phyloP scores from a whole-genome alignment of 2,797 vertebrate species.

The Pipistrellus kuhlii region DNA sequence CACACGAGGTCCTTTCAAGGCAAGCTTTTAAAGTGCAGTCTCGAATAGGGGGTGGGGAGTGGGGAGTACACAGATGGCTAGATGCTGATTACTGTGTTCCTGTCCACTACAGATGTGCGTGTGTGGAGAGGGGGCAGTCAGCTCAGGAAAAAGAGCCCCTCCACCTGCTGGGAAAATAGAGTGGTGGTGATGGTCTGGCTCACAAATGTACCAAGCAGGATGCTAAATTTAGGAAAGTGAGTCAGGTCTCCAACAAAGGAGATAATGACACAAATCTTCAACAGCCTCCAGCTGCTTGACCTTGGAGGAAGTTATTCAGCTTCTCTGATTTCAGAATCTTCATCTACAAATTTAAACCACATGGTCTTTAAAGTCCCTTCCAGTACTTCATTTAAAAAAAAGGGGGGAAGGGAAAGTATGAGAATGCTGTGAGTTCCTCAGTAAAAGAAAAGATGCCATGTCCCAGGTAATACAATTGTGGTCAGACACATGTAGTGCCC shows the following conservation, averaged over 20 bases:
- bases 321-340: slow-evolving; percentile 25
- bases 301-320: slow-evolving; percentile 7
- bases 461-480: background rate
- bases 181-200: background rate
- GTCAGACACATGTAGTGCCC: background rate
- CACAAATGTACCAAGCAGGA: background rate
- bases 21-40: slow-evolving; percentile 27
- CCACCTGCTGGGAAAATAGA: background rate
- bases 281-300: background rate
- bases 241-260: background rate
- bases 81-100: background rate
- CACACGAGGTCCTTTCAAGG: background rate
- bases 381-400: background rate
- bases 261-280: slow-evolving; percentile 5
- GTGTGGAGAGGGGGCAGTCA: background rate
- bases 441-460: background rate
- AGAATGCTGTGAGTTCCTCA: background rate
- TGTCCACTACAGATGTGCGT: background rate
- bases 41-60: background rate
- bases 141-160: background rate
- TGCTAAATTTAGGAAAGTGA: slow-evolving; percentile 32
- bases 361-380: background rate
- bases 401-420: background rate
- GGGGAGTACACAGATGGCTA: background rate
- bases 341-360: background rate